Percentiles rank a stretch among this genome's conserved stretches.
These are phyloP conservation scores for Platycercus adscitus DNA, from an alignment of 2,113 vertebrate species.

Conservation along the genomic window DNA sequence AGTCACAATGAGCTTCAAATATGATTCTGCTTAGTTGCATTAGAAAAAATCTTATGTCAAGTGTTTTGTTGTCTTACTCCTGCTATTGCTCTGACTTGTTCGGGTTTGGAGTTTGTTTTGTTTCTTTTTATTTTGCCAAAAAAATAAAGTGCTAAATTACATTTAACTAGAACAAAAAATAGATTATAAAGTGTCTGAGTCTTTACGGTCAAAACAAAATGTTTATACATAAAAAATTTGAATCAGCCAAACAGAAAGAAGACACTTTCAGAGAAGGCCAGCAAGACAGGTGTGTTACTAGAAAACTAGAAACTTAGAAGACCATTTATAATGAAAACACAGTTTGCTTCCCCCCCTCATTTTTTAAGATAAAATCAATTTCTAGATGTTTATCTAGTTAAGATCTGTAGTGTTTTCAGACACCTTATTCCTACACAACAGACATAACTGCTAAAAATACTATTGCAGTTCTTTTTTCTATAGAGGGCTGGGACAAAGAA, in stretches of 20 bases:
- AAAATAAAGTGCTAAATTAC: neutral
- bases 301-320: neutral
- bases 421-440: neutral
- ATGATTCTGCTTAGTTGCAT: neutral
- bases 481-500: neutral
- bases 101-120: neutral
- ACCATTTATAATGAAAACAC: neutral
- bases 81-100: neutral
- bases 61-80: neutral
- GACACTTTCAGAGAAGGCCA: neutral
- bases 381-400: neutral
- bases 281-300: neutral
- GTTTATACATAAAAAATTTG: neutral
- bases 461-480: neutral
- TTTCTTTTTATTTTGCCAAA: neutral
- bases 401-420: neutral
- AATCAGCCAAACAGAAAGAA: neutral
- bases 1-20: neutral
- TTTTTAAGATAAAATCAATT: neutral
- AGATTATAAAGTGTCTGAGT: neutral
- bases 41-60: neutral
- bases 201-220: neutral
- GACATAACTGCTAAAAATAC: neutral
- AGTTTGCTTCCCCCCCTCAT: neutral
- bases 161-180: neutral